These are phyloP conservation scores for Laspeyria flexula DNA, from an alignment of 2,888 invertebrate species.

Conservation along the genomic window DNA sequence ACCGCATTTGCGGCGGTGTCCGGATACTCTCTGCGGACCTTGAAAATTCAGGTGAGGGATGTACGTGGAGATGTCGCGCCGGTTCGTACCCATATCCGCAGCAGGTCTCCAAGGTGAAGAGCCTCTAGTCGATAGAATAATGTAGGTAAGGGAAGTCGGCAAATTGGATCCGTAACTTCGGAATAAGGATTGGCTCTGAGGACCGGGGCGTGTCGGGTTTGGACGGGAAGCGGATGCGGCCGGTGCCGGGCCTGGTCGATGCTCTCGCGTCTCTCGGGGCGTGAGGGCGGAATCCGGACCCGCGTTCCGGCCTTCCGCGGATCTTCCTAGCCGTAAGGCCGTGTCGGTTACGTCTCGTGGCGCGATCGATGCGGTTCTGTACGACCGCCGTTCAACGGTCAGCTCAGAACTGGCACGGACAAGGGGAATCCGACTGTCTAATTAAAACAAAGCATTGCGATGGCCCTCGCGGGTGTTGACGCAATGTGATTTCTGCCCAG, in stretches of 20 bases:
- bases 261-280: conserved; percentile 31
- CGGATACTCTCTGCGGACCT: conserved; percentile 64
- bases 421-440: conserved; percentile 88
- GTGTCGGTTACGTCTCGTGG: conserved; percentile 49
- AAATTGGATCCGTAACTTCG: conserved; percentile 89
- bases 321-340: conserved; percentile 49
- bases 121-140: conserved; percentile 88
- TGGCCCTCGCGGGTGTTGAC: conserved; percentile 87
- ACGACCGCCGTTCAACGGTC: conserved; percentile 76
- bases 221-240: conserved; percentile 64
- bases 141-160: conserved; percentile 90
- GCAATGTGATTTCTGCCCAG: conserved; percentile 90
- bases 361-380: conserved; percentile 44
- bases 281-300: conserved; percentile 62
- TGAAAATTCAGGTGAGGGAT: conserved; percentile 67
- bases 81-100: conserved; percentile 90
- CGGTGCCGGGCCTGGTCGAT: conserved; percentile 25
- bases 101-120: conserved; percentile 91
- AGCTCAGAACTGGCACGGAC: conserved; percentile 88
- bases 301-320: conserved; percentile 48
- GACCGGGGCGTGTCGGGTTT: conserved; percentile 87
- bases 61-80: conserved; percentile 64
- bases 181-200: conserved; percentile 91
- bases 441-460: conserved; percentile 90
- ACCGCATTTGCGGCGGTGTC: conserved; percentile 58